Evolutionary conservation across 2,888 invertebrate species (phyloP).

Genomic region (Hyles lineata): DNA sequence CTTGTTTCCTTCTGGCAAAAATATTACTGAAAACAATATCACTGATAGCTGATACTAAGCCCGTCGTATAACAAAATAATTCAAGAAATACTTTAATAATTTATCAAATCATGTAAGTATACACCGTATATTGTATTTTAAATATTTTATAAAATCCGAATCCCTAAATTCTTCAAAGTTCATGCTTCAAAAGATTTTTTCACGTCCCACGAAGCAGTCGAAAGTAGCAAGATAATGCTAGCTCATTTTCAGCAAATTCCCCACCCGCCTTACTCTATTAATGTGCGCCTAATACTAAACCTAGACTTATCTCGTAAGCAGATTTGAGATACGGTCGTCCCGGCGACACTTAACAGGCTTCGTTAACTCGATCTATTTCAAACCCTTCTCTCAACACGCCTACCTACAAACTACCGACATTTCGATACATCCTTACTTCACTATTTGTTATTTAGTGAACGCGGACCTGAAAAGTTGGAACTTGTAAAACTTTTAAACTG

Average conservation of each 20-base stretch:
- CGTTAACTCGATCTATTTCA: conserved; percentile 61
- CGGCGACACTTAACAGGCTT: conserved; percentile 60
- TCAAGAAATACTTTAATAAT: too few species aligned
- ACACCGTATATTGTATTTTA: too few species aligned
- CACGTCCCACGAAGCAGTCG: not conserved
- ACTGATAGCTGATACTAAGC: too few species aligned
- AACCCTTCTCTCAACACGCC: conserved; percentile 42
- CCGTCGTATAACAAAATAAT: too few species aligned
- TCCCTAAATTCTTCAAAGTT: too few species aligned
- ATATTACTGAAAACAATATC: too few species aligned
- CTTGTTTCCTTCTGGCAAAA: too few species aligned
- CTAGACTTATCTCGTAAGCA: conserved; percentile 58
- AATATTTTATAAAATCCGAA: too few species aligned
- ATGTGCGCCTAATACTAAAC: conserved; percentile 40
- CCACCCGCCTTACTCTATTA: conserved; percentile 27
- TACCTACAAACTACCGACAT: conserved; percentile 18
- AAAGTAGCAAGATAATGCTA: not conserved
- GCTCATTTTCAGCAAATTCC: not conserved
- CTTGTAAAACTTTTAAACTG: not conserved
- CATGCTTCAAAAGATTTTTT: not conserved
- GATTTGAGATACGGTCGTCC: conserved; percentile 55
- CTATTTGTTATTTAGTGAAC: not conserved
- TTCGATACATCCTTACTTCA: not conserved
- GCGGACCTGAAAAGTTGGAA: not conserved
- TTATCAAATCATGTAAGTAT: too few species aligned